Evolutionary conservation across 2,113 vertebrate genomes (phyloP).

Genomic region (Nannobrachium achirus): DNA sequence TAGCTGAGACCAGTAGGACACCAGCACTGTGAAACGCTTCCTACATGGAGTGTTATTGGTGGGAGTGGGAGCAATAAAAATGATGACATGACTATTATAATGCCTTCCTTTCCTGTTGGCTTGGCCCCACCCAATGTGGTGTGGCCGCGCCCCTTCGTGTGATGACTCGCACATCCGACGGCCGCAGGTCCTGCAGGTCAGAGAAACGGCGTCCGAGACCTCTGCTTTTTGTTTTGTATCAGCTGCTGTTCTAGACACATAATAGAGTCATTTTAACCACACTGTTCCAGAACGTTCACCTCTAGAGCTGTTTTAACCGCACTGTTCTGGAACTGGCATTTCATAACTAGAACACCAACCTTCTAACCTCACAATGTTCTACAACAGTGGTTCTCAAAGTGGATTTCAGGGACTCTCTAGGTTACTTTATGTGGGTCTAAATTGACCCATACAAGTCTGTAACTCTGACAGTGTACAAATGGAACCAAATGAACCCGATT

Average conservation of each 20-base stretch:
- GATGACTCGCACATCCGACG: constrained; percentile 51
- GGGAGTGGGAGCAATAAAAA: constrained; percentile 17
- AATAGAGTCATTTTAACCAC: background rate
- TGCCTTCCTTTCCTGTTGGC: constrained; percentile 49
- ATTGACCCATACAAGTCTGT: too few species aligned
- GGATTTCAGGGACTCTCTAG: too few species aligned
- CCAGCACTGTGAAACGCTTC: constrained; percentile 43
- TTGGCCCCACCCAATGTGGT: constrained; percentile 59
- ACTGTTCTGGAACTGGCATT: background rate
- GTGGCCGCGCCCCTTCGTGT: constrained; percentile 44
- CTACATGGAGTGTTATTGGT: background rate
- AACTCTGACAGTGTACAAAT: too few species aligned
- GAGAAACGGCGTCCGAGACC: constrained; percentile 46
- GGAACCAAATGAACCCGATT: too few species aligned
- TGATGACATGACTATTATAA: constrained; percentile 57
- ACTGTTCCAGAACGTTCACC: background rate
- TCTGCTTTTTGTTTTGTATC: background rate
- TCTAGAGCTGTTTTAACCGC: background rate
- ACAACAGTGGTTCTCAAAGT: too few species aligned
- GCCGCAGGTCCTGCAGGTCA: constrained; percentile 80
- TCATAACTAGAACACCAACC: background rate
- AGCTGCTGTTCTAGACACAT: constrained; percentile 29
- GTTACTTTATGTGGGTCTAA: too few species aligned
- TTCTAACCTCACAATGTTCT: too few species aligned
- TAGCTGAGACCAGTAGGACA: constrained; percentile 9